Conservation (phyloP, 2,888 invertebrate species). For the Sussaba pulchella region DNA sequence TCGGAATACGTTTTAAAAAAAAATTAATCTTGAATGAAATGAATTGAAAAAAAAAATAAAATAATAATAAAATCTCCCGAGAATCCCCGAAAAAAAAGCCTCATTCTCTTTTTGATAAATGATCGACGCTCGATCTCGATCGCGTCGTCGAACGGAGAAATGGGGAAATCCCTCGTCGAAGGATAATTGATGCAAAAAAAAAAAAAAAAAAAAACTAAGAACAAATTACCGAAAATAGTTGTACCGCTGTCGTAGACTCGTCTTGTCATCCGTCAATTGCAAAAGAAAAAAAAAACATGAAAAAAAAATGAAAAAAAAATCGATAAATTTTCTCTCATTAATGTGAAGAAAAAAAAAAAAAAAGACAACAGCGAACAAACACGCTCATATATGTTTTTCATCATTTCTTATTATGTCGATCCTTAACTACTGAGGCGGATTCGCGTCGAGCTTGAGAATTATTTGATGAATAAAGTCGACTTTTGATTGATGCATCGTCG, state of each 20-base stretch:
- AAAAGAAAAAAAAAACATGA: conserved; percentile 2
- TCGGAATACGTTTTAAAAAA: conserved; percentile 33
- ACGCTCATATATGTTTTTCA: background rate
- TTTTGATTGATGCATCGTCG: background rate
- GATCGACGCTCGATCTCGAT: conserved; percentile 14
- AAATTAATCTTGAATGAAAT: too few relatives aligned
- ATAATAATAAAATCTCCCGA: too few relatives aligned
- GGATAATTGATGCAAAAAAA: background rate
- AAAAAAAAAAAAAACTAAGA: background rate
- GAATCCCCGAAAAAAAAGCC: conserved; percentile 3
- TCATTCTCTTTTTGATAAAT: conserved; percentile 14
- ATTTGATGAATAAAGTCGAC: background rate
- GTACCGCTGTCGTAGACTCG: conserved; percentile 48
- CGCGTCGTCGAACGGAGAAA: conserved; percentile 27
- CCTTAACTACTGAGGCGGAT: conserved; percentile 18
- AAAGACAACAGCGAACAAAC: conserved; percentile 20
- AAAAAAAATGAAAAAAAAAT: conserved; percentile 4
- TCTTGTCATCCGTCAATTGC: conserved; percentile 46
- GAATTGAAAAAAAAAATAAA: too few relatives aligned
- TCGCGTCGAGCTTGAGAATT: background rate
- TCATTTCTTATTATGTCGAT: conserved; percentile 15
- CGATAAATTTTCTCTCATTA: conserved; percentile 20
- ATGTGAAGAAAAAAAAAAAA: conserved; percentile 5
- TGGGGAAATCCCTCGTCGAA: conserved; percentile 14
- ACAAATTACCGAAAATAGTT: conserved; percentile 16